Conservation (phyloP, 2,113 vertebrate genomes). For the Vombatus ursinus region DNA sequence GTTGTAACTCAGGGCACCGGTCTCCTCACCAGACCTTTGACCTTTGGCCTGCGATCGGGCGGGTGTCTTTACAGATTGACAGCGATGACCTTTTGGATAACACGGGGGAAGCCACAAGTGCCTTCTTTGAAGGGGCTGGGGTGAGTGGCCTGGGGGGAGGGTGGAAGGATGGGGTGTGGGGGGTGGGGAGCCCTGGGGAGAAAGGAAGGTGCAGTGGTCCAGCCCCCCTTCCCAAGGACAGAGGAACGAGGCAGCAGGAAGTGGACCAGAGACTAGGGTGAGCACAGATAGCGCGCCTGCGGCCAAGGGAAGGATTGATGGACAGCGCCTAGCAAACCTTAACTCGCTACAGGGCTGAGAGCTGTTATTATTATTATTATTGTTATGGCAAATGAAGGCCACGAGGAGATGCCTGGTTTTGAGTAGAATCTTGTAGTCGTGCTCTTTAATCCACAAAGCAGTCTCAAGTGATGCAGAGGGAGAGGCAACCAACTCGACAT, state of each 20-base stretch:
- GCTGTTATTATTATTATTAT: neutral
- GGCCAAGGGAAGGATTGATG: neutral
- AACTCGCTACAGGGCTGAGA: neutral
- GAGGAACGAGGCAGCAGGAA: rapidly evolving
- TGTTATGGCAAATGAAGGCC: neutral
- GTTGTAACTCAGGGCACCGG: neutral
- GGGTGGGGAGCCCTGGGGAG: neutral
- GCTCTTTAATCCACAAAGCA: too few relatives aligned
- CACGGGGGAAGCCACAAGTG: slow-evolving; percentile 91
- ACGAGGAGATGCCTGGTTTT: too few relatives aligned
- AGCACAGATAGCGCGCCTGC: rapidly evolving
- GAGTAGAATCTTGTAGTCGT: neutral
- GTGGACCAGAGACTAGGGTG: too few relatives aligned
- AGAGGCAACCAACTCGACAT: too few relatives aligned
- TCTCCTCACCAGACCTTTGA: slow-evolving; percentile 22
- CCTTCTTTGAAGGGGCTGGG: slow-evolving; percentile 94
- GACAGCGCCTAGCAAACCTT: too few relatives aligned
- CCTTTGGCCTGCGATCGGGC: slow-evolving; percentile 34
- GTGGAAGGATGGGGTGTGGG: too few relatives aligned
- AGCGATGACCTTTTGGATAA: slow-evolving; percentile 95
- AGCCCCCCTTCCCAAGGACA: too few relatives aligned
- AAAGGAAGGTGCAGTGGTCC: neutral
- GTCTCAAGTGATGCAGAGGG: neutral
- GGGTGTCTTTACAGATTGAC: slow-evolving; percentile 89
- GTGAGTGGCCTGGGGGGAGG: slow-evolving; percentile 81